Base-by-base conservation (phyloP, 2,797 vertebrate genomes). In the Apodemus agrarius region DNA sequence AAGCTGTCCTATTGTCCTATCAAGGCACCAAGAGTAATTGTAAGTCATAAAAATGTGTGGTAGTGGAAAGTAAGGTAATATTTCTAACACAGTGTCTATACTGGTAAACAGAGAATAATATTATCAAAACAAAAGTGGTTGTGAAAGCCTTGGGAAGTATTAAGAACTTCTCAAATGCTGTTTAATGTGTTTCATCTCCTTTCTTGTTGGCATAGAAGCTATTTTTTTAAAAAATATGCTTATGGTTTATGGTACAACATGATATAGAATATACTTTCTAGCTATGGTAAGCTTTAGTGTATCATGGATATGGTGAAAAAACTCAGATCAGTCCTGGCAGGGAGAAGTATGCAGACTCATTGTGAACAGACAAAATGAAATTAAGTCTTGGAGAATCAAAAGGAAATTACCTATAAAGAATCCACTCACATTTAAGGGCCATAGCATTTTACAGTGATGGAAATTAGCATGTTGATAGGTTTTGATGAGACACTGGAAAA, bases 311-410 rank as follows among this genome's bases (percentile, higher is more conserved):
- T 43, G 61, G 46, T 43, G 1, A 1, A 40, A 37, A 43, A 63
- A 11, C 0, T 76, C 37, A 37, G 59, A 31, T 61, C 75, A 74
- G 31, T 40, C 67, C 52, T 29, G 37, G 16, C 46, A 69, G 0
- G 34, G 19, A 11, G 2, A 37, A 31, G 57, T 37, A 21, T 1
- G 0, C 21, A 75, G 19, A 7, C 17, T 22, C 4, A 1, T 29
- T 8, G 0, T 89, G 43, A 82, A 17, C 49, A 16, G 24, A 67
- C 11, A 57, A 57, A 87, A 74, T 49, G 21, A 67, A 43, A 21
- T 11, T 22, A 21, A 52, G 19, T 3, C 0, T 16, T 81, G 29
- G 12, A 19, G 19, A 82, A 1, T 2, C 59, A 75, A 40, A 37
- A 3, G 21, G 4, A 31, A 87, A 17, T 4, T 16, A 3, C 21